Conservation (phyloP, 2,113 vertebrate species). For the Acrocephalus arundinaceus region DNA sequence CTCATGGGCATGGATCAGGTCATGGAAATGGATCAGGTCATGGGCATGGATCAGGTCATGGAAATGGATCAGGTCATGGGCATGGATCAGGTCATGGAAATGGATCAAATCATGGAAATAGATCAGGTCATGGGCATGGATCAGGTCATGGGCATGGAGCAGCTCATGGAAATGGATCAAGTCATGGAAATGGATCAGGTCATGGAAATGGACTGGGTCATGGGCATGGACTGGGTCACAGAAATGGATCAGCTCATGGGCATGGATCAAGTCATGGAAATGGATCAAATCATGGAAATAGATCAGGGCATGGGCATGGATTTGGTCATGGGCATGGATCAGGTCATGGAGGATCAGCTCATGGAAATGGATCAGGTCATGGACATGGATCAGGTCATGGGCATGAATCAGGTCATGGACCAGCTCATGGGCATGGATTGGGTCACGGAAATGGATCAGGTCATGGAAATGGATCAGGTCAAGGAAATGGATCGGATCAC, state of each 20-base stretch:
- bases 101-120: background rate
- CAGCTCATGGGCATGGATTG: fast-evolving
- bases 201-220: no score
- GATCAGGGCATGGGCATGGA: fast-evolving
- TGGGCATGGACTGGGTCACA: background rate
- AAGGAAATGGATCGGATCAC: fast-evolving
- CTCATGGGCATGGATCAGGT: background rate
- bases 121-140: background rate
- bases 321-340: background rate
- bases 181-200: no score
- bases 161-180: background rate
- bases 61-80: no score
- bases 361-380: fast-evolving
- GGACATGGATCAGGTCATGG: background rate
- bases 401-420: fast-evolving
- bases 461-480: no score
- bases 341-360: background rate
- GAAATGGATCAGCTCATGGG: background rate
- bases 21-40: fast-evolving
- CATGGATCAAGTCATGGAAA: fast-evolving
- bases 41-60: no score
- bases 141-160: fast-evolving
- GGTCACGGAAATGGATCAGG: background rate
- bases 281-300: background rate
- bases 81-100: fast-evolving